Percentiles rank a stretch among this genome's conserved stretches.
phyloP scores from a whole-genome alignment of 2,113 vertebrate genomes.

The Dryoscopus gambensis region DNA sequence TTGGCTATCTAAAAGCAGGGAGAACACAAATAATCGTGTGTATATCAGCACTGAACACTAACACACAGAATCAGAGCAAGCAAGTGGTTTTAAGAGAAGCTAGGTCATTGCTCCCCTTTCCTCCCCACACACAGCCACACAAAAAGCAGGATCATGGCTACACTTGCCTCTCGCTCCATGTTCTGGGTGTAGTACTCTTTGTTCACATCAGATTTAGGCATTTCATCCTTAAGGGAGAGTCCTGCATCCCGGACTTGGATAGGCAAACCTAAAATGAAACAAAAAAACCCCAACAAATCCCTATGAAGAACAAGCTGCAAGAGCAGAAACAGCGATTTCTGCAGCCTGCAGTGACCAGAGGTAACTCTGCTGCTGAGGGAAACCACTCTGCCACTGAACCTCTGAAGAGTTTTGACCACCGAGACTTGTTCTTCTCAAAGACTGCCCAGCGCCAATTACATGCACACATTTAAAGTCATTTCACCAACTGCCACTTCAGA shows the following conservation, averaged over 20 bases:
- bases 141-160: not conserved
- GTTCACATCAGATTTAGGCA: conserved; percentile 97
- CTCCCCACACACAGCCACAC: not conserved
- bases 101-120: not conserved
- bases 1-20: conserved; percentile 82
- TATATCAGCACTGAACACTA: not conserved
- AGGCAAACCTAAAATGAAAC: conserved; percentile 81
- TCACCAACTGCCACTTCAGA: not conserved
- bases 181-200: conserved; percentile 99
- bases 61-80: not conserved
- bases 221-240: conserved; percentile 91
- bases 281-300: not conserved
- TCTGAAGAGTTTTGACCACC: not conserved
- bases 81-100: not conserved
- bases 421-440: not conserved
- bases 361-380: not conserved
- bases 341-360: not conserved
- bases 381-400: not conserved
- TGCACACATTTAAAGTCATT: fast-evolving
- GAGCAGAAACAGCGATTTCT: not conserved
- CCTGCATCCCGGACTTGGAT: conserved; percentile 97
- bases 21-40: not conserved
- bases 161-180: conserved; percentile 92
- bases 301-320: not conserved
- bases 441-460: not conserved